Percentiles rank a stretch among this genome's conserved stretches.
These are phyloP conservation scores for Coreoperca whiteheadi DNA, from an alignment of 2,113 vertebrate species.

Conservation along the genomic window DNA sequence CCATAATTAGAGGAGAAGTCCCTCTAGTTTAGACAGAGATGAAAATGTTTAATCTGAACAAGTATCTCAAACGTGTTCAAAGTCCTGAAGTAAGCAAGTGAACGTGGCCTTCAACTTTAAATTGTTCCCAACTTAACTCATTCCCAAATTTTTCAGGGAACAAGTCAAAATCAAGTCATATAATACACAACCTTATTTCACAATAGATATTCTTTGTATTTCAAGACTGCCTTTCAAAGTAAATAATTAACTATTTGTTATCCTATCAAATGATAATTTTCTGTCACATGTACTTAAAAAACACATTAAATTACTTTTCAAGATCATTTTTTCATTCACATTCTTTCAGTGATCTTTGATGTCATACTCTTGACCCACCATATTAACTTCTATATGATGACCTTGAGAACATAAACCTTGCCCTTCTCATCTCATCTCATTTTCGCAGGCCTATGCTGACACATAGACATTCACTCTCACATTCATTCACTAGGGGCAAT, in stretches of 20 bases:
- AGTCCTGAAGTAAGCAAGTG: constrained; percentile 1
- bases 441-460: too few relatives aligned
- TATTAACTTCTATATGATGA: neutral
- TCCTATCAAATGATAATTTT: neutral
- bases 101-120: constrained; percentile 10
- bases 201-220: neutral
- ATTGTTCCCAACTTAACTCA: neutral
- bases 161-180: neutral
- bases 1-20: constrained; percentile 52
- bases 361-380: neutral
- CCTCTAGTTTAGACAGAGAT: constrained; percentile 38
- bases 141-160: neutral
- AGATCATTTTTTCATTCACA: too few relatives aligned
- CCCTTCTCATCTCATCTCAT: too few relatives aligned
- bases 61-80: neutral
- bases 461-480: too few relatives aligned
- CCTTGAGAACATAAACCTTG: neutral
- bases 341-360: neutral
- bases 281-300: neutral
- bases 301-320: neutral
- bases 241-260: neutral
- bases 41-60: constrained; percentile 45
- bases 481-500: too few relatives aligned
- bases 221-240: neutral
- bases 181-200: neutral